Evolutionary conservation across 2,888 invertebrate genomes (phyloP), one percentile per base, ranked within the genome.

Genomic region (Amphimallon solstitiale): DNA sequence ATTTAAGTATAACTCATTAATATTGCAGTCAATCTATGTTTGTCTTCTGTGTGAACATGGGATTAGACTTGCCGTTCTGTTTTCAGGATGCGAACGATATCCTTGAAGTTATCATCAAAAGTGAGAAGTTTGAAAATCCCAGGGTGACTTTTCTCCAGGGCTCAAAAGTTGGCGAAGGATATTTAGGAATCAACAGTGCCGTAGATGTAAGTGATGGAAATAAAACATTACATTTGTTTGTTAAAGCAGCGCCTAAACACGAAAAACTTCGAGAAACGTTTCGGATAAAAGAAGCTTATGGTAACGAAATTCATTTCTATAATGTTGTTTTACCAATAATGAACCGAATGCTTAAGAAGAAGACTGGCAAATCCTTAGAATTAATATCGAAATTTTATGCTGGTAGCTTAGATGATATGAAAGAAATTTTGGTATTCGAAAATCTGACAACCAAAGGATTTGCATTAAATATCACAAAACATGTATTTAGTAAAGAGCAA

Each of bases 401-500:
- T 19, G 63, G 67, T 3, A 61, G 64, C 7, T 19, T 2, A 1
- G 65, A 70, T 34, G 43, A 64, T 12, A 46, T 9, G 17, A 65
- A 72, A 1, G 76, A 75, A 65, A 38, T 62, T 1, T 43, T 79
- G 1, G 68, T 77, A 7, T 48, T 79, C 63, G 74, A 75, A 69
- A 77, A 79, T 67, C 51, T 78, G 21, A 73, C 71, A 51, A 60
- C 63, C 9, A 9, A 23, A 10, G 74, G 72, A 0, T 79, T 72
- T 63, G 56, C 70, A 15, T 52, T 78, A 48, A 75, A 75, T 72
- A 70, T 77, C 52, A 68, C 74, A 3, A 74, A 72, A 34, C 54
- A 68, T 6, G 72, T 73, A 2, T 74, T 80, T 69, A 69, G 78
- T 49, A 69, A 72, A 6, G 68, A 73, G n/a, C 79, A 79, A 62